Evolutionary conservation across 2,797 vertebrate species (phyloP).

Genomic region (Alouatta caraya): DNA sequence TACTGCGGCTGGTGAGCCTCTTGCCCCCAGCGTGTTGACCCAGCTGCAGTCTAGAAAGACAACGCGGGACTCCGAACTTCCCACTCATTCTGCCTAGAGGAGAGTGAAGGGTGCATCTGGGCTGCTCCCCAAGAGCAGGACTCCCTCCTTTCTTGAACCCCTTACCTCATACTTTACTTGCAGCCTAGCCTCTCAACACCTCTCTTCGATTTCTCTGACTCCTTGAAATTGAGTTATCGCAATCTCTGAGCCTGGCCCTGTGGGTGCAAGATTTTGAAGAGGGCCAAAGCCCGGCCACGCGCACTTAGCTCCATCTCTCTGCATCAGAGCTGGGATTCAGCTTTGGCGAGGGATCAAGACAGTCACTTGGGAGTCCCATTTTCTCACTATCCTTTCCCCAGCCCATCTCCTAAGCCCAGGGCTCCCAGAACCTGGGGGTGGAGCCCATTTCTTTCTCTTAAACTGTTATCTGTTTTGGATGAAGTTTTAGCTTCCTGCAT

Average conservation of each 20-base stretch:
- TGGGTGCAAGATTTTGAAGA: neutral
- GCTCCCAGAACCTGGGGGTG: neutral
- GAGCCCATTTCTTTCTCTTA: slow-evolving; percentile 62
- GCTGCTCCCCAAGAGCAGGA: neutral
- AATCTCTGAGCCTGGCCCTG: neutral
- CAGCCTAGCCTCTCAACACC: neutral
- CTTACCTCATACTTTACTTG: accelerated
- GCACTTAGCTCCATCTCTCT: neutral
- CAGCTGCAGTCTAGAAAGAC: neutral
- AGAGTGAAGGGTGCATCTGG: neutral
- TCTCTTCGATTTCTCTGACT: neutral
- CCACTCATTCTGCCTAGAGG: neutral
- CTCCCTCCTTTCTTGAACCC: neutral
- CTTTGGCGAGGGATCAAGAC: neutral
- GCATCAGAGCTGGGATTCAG: neutral
- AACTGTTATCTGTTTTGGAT: slow-evolving; percentile 49
- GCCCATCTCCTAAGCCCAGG: neutral
- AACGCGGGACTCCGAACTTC: neutral
- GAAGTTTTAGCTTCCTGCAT: slow-evolving; percentile 69
- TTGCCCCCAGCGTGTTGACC: neutral
- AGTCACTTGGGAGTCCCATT: neutral
- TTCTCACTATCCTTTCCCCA: neutral
- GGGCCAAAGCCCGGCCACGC: neutral
- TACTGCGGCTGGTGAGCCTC: neutral
- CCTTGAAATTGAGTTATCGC: neutral